Evolutionary conservation across 2,113 vertebrate species (phyloP), one percentile per base, ranked within the genome.

Genomic region (Mesocricetus auratus): DNA sequence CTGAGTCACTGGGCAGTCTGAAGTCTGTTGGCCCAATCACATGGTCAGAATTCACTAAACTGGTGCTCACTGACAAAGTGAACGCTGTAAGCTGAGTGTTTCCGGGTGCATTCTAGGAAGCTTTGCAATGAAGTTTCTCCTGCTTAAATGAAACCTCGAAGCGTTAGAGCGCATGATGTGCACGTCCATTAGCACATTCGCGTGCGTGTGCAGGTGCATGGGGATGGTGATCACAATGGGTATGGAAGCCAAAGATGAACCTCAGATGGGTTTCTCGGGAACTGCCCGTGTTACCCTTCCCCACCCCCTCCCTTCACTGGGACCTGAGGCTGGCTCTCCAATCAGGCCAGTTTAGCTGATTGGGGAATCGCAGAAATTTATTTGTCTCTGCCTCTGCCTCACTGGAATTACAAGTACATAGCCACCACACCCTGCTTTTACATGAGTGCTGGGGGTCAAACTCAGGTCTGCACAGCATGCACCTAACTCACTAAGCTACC

Each of bases 11-110:
- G 0, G 66, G 69, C 79, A 89, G 71, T 86, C 90, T 82, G 94
- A 93, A 97, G 92, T 45, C n/a, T 45, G 15, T 45, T 95, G 26
- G 0, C 93, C 91, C 74, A 93, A 95, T 96, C 93, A 64, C 58
- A 75, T 2, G 66, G 71, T 89, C 93, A 86, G 79, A 82, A 47
- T 73, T 94, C 13, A 12, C 87, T 89, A 78, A 95, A 86, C 74
- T 6, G 45, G 75, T 45, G 50, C n/a, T 95, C 73, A 64, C 89
- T 89, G 93, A 78, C 73, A 96, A 95, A 95, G 62, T 1, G 42
- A 95, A 74, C 69, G 42, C 85, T 24, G 24, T 17, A 16, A 69
- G 24, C 12, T 39, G 21, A 3, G 1, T 26, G 68, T 92, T 96
- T 94, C 90, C 78, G 77, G 79, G 60, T 36, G 19, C 47, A 21